Evolutionary conservation across 2,888 invertebrate species (phyloP).

Genomic region (Drosophila pseudotakahashii): DNA sequence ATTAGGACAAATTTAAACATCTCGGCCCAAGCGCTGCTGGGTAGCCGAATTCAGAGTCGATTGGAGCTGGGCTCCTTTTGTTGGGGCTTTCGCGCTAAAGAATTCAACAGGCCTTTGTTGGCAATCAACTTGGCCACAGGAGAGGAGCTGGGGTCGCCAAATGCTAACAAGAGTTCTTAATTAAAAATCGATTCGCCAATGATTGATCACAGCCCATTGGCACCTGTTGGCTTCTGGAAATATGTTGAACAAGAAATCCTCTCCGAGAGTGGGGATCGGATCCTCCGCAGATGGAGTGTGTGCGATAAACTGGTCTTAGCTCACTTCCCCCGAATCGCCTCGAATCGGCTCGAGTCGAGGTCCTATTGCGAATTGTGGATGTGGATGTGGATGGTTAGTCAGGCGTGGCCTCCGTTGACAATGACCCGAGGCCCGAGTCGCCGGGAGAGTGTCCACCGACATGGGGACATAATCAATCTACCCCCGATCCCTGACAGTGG

Average conservation of each 20-base stretch:
- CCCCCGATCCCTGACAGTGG: slow-evolving; percentile 78
- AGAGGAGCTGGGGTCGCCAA: slow-evolving; percentile 57
- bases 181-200: slow-evolving; percentile 84
- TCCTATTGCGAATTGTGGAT: slow-evolving; percentile 71
- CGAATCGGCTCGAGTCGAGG: slow-evolving; percentile 6
- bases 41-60: slow-evolving; percentile 21
- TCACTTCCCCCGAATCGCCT: slow-evolving; percentile 57
- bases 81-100: slow-evolving; percentile 44
- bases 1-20: slow-evolving; percentile 83
- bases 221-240: slow-evolving; percentile 85
- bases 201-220: slow-evolving; percentile 84
- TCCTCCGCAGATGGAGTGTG: slow-evolving; percentile 38
- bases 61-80: slow-evolving; percentile 43
- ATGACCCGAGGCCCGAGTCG: slow-evolving; percentile 47
- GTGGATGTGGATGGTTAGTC: slow-evolving; percentile 61
- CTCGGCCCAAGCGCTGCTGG: slow-evolving; percentile 55
- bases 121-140: slow-evolving; percentile 61
- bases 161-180: slow-evolving; percentile 84
- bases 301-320: slow-evolving; percentile 71
- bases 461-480: slow-evolving; percentile 81
- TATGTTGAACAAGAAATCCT: slow-evolving; percentile 82
- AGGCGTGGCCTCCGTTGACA: slow-evolving; percentile 73
- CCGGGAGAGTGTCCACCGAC: slow-evolving; percentile 8
- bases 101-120: slow-evolving; percentile 71
- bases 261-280: slow-evolving; percentile 45